A percentile compares a stretch with the other conserved stretches of the same genome.
Evolutionary conservation across 2,113 vertebrate species (phyloP).

Genomic region (Gavia stellata): DNA sequence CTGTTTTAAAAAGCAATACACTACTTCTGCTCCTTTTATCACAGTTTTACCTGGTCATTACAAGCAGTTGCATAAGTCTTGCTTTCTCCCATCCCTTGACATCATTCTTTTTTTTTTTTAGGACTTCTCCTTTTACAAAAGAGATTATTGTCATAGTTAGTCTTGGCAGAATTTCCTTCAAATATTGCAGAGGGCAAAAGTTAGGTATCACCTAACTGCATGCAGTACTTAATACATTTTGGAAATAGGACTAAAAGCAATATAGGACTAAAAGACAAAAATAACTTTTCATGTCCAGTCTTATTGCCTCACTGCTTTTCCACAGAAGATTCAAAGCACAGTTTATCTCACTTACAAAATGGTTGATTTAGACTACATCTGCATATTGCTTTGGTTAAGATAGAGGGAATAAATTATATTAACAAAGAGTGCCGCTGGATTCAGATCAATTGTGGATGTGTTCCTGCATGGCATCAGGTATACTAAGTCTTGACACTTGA

Average conservation of each 20-base stretch:
- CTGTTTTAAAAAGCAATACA: background rate
- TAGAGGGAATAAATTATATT: background rate
- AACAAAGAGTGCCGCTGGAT: background rate
- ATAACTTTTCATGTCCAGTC: background rate
- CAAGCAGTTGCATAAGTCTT: background rate
- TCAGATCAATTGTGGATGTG: background rate
- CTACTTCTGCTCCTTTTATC: background rate
- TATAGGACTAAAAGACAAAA: background rate
- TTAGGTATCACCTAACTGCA: background rate
- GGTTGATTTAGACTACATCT: background rate
- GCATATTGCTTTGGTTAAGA: background rate
- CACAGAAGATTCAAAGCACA: background rate
- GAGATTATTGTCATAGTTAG: background rate
- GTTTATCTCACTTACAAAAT: background rate
- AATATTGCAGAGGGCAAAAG: background rate
- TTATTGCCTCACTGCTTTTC: background rate
- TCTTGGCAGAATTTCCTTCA: background rate
- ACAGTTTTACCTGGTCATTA: background rate
- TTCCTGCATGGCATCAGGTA: background rate
- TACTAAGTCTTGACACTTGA: background rate
- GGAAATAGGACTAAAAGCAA: background rate
- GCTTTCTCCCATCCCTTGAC: background rate
- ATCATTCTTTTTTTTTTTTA: background rate
- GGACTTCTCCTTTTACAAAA: background rate
- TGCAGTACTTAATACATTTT: background rate